phyloP scores from a whole-genome alignment of 2,113 vertebrate species.

The Tauraco erythrolophus region DNA sequence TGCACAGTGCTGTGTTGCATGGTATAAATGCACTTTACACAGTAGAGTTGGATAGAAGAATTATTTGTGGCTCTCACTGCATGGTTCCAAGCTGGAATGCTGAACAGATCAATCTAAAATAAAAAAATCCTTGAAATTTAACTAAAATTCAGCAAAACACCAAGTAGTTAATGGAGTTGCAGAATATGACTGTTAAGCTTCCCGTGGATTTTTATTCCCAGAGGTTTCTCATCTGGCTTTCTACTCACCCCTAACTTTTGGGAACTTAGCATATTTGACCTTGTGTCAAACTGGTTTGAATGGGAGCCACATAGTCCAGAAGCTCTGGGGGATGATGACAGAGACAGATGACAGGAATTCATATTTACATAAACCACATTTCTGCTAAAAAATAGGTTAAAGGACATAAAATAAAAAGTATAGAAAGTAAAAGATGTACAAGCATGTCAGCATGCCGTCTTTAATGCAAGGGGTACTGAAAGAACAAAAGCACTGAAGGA shows the following conservation, averaged over 20 bases:
- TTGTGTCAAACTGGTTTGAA: conserved; percentile 29
- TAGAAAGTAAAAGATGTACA: not conserved
- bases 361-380: not conserved
- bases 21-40: not conserved
- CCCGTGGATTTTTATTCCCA: not conserved
- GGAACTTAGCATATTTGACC: conserved; percentile 43
- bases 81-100: not conserved
- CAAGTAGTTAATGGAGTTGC: not conserved
- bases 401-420: not conserved
- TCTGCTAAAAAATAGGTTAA: conserved; percentile 20
- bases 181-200: not conserved
- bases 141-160: not conserved
- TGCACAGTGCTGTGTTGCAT: not conserved
- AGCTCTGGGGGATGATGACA: conserved; percentile 3
- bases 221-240: conserved; percentile 43
- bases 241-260: conserved; percentile 31
- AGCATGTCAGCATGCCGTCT: not conserved
- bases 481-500: not conserved
- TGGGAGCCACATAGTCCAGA: conserved; percentile 28
- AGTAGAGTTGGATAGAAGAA: not conserved
- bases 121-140: not conserved
- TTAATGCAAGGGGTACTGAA: not conserved
- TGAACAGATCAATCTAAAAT: not conserved
- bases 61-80: not conserved
- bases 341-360: conserved; percentile 25